These are phyloP conservation scores for Chrysomela aeneicollis DNA, from an alignment of 2,888 invertebrate species.

Conservation along the genomic window DNA sequence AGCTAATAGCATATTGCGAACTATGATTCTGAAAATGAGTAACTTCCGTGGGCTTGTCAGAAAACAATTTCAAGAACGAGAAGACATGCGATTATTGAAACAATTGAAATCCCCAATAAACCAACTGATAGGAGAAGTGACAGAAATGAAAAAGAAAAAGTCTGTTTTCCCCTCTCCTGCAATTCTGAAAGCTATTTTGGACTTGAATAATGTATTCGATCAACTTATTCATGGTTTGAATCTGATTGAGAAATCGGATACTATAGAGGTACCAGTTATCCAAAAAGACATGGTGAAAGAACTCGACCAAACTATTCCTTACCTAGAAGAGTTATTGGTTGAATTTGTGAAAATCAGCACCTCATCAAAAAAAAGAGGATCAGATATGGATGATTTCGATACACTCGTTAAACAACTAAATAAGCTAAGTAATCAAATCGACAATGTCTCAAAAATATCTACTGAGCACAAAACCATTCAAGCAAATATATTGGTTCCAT, in stretches of 20 bases:
- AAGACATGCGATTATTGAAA: slow-evolving; percentile 27
- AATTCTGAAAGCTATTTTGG: slow-evolving; percentile 48
- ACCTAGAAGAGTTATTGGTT: slow-evolving; percentile 44
- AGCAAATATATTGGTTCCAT: slow-evolving; percentile 31
- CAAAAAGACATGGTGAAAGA: not conserved
- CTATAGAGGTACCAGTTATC: slow-evolving; percentile 23
- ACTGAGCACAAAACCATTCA: slow-evolving; percentile 32
- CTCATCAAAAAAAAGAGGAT: slow-evolving; percentile 32
- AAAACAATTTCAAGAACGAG: slow-evolving; percentile 18
- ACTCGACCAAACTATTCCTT: slow-evolving; percentile 38
- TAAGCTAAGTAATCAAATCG: slow-evolving; percentile 31
- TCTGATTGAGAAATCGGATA: slow-evolving; percentile 51
- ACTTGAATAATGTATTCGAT: slow-evolving; percentile 58
- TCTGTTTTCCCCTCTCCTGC: slow-evolving; percentile 35
- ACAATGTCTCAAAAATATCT: slow-evolving; percentile 34
- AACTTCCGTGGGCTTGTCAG: slow-evolving; percentile 7
- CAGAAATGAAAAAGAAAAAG: slow-evolving; percentile 29
- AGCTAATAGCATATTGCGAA: not conserved
- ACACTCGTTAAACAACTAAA: slow-evolving; percentile 29
- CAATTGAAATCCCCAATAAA: slow-evolving; percentile 37
- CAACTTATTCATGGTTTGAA: slow-evolving; percentile 55
- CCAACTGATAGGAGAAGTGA: slow-evolving; percentile 44
- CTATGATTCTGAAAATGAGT: not conserved
- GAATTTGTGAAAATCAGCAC: slow-evolving; percentile 49
- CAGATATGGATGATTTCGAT: slow-evolving; percentile 23